Percentiles rank a stretch among this genome's conserved stretches.
Conservation (phyloP, 2,797 vertebrate genomes). For the Tapera naevia region DNA sequence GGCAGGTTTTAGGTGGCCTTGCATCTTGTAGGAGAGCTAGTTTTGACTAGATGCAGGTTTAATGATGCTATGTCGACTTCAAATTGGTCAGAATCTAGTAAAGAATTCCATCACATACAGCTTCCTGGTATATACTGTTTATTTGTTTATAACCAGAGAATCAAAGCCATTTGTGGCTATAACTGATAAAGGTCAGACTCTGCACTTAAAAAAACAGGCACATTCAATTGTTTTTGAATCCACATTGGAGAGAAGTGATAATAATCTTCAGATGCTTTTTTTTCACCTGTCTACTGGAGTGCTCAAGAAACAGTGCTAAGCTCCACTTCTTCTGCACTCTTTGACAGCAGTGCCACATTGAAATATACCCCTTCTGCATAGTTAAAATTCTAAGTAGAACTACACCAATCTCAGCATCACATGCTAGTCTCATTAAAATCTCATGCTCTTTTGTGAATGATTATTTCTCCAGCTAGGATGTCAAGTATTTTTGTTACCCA, state of each 20-base stretch:
- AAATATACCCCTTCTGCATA: background rate
- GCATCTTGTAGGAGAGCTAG: background rate
- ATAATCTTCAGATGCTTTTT: background rate
- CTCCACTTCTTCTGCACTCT: background rate
- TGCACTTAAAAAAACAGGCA: background rate
- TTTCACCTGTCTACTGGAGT: background rate
- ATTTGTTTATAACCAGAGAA: slow-evolving; percentile 20
- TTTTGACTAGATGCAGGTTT: background rate
- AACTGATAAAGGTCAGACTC: background rate
- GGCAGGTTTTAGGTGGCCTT: background rate
- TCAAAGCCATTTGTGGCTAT: background rate
- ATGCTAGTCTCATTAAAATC: background rate
- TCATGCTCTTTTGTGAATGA: background rate
- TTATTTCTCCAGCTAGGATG: background rate
- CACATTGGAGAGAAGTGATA: background rate
- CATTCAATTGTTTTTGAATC: background rate
- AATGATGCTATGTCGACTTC: background rate
- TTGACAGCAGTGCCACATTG: background rate
- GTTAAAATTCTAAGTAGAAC: background rate
- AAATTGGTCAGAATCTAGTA: background rate
- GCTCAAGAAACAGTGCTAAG: background rate
- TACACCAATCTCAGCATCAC: background rate
- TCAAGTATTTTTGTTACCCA: background rate
- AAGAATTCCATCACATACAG: background rate
- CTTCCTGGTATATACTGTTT: background rate